Conservation (phyloP, 2,113 vertebrate genomes). For the Osmerus mordax region DNA sequence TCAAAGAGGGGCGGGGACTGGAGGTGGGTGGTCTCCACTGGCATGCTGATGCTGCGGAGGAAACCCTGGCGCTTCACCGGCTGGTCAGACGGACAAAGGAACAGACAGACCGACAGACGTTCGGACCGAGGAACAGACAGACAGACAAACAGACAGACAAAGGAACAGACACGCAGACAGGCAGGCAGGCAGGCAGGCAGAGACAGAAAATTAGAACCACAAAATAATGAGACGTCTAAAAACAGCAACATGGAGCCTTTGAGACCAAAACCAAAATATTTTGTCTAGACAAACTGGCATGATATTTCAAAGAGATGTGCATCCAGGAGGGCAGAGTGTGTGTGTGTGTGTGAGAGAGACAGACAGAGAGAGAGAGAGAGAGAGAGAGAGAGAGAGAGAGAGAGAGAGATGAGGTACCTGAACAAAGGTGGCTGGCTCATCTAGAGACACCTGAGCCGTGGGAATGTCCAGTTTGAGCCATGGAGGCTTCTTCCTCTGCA, state of each 20-base stretch:
- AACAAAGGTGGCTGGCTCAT: constrained; percentile 78
- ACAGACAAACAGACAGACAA: not conserved
- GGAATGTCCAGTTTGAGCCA: constrained; percentile 97
- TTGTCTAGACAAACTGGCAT: no score
- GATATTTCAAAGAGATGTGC: no score
- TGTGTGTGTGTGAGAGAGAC: not conserved
- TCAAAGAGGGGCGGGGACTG: constrained; percentile 78
- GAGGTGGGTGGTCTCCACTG: constrained; percentile 79
- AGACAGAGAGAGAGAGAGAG: not conserved
- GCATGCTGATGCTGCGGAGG: constrained; percentile 93
- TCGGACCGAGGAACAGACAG: not conserved
- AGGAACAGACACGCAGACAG: no score
- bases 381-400: not conserved
- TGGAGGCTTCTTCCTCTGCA: constrained; percentile 96
- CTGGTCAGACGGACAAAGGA: constrained; percentile 52
- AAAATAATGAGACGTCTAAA: not conserved
- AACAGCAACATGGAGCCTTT: no score
- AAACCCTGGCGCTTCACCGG: constrained; percentile 83
- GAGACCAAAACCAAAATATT: no score
- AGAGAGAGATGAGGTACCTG: constrained; percentile 67
- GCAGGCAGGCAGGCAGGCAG: no score
- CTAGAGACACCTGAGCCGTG: constrained; percentile 63
- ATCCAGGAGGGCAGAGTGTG: not conserved
- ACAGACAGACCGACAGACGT: not conserved
- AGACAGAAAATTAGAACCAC: not conserved